Evolutionary conservation across 2,113 vertebrate genomes (phyloP), one percentile per base, ranked within the genome.

Genomic region (Anhinga anhinga): DNA sequence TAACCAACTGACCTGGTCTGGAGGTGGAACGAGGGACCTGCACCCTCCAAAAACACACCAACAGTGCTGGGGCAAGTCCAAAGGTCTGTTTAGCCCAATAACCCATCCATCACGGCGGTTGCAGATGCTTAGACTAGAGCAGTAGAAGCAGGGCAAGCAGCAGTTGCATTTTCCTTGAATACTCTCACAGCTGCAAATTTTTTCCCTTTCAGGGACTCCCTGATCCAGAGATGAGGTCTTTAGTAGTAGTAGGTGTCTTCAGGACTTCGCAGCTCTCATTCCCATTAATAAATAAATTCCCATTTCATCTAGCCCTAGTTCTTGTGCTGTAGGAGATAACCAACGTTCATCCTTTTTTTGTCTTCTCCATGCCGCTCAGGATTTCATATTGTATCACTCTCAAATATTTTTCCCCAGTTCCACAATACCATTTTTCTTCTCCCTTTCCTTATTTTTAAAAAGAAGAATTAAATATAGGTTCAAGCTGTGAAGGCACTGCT

Each of bases 401-500:
- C 21, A 38, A 36, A 21, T 4, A 45, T 11, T 47, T 76, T 29
- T 53, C 25, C 59, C 50, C 14, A 6, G 62, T 73, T 74, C 42
- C 66, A 55, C 42, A 15, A 17, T 23, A 45, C 18, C 26, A 7
- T 85, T 93, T 61, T 62, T 78, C 56, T 38, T 53, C 56, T 66
- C 32, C 49, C 32, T 17, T 30, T n/a, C 16, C 29, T 63, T 42
- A 21, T 52, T 94, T 72, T 52, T 22, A 36, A 56, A 38, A 52
- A 36, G 32, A 52, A 36, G 32, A 62, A 11, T 23, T 3, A 21
- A 86, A 34, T 34, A 4, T 1, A 17, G 61, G 74, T 19, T 92
- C 95, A 58, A 90, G 86, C 95, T 72, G 92, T 55, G 95, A 45
- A 85, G 42, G 34, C 27, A 8, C 27, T 27, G 40, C 56, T 30